phyloP scores from a whole-genome alignment of 2,113 vertebrate genomes.

The Crotalus helleri region DNA sequence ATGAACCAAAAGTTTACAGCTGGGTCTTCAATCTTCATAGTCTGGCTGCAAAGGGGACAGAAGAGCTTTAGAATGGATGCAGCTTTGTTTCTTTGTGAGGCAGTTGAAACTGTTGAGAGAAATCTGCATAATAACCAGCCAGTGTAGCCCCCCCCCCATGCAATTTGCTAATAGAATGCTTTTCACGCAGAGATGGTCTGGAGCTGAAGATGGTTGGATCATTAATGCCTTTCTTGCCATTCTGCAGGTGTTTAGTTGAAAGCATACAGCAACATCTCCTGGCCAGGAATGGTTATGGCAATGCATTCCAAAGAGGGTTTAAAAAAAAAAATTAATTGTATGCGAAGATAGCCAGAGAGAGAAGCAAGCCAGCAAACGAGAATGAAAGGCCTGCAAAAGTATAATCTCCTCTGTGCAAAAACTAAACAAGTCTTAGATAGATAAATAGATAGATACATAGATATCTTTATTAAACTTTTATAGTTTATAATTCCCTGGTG shows the following conservation, averaged over 20 bases:
- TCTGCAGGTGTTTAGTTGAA: slow-evolving; percentile 52
- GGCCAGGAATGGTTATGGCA: slow-evolving; percentile 54
- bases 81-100: background rate
- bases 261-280: slow-evolving; percentile 65
- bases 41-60: background rate
- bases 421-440: background rate
- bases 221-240: background rate
- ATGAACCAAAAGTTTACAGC: background rate
- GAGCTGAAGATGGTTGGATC: background rate
- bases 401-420: background rate
- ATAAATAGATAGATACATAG: background rate
- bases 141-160: rapidly evolving
- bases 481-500: no score
- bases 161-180: background rate
- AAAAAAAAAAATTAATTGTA: background rate
- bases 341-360: background rate
- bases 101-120: background rate
- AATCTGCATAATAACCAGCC: background rate
- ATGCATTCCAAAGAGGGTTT: background rate
- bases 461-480: no score
- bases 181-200: rapidly evolving
- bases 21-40: background rate
- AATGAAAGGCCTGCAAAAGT: background rate
- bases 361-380: background rate
- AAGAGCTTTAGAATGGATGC: background rate